Evolutionary conservation across 1,140 invertebrate genomes (phyloP).

Genomic region (Drosophila ficusphila): DNA sequence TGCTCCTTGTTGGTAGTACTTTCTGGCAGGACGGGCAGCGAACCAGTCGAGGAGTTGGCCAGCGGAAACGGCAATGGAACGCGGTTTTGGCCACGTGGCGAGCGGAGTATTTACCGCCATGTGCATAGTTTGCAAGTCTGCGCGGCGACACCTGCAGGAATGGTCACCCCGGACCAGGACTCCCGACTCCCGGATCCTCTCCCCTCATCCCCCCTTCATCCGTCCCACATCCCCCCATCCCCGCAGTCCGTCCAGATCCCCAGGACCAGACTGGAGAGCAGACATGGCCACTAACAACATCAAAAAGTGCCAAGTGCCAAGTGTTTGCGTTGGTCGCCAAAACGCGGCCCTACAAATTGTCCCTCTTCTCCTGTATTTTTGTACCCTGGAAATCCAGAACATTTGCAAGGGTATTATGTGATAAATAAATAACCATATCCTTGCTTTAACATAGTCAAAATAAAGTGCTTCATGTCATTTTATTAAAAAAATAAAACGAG

Average conservation of each 20-base stretch:
- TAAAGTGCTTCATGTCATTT: too few species aligned
- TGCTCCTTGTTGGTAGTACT: constrained; percentile 16
- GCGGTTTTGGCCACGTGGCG: constrained; percentile 61
- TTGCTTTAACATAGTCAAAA: too few species aligned
- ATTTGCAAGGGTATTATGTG: not conserved
- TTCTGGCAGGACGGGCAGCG: not conserved
- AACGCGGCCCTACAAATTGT: constrained; percentile 54
- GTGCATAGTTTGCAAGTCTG: constrained; percentile 80
- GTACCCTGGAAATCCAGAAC: constrained; percentile 1
- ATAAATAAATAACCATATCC: not conserved
- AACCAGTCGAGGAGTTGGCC: constrained; percentile 13
- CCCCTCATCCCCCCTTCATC: not conserved
- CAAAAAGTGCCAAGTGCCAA: constrained; percentile 78
- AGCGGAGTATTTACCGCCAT: constrained; percentile 77
- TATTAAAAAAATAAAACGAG: too few species aligned
- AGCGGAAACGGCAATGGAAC: constrained; percentile 35
- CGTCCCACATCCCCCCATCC: not conserved
- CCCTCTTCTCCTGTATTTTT: not conserved
- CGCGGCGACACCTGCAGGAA: constrained; percentile 76
- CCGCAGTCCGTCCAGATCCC: not conserved
- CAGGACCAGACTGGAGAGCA: constrained; percentile 28
- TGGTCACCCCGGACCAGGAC: constrained; percentile 16
- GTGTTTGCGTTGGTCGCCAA: constrained; percentile 71
- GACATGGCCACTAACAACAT: constrained; percentile 80
- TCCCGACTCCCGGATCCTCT: not conserved